Evolutionary conservation across 2,888 invertebrate genomes (phyloP).

Genomic region (Lepidonotus clava): DNA sequence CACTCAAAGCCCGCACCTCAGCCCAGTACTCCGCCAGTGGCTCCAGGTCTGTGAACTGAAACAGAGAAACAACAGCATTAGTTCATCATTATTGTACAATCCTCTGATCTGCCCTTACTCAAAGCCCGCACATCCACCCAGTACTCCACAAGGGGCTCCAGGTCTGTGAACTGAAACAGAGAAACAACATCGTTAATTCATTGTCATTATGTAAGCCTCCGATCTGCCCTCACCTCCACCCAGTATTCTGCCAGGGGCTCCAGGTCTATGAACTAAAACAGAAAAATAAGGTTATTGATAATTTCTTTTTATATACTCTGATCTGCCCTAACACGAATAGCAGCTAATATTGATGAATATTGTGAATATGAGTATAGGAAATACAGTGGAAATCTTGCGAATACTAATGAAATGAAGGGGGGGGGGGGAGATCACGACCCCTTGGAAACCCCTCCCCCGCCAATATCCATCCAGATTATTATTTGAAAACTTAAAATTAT

Average conservation of each 20-base stretch:
- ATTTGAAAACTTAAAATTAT: too few species aligned
- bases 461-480: too few species aligned
- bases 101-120: too few species aligned
- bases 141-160: conserved; percentile 6
- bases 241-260: conserved; percentile 48
- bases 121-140: conserved; percentile 18
- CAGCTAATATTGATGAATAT: too few species aligned
- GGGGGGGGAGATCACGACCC: too few species aligned
- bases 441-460: too few species aligned
- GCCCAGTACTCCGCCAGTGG: conserved; percentile 52
- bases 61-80: neutral
- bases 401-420: too few species aligned
- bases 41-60: conserved; percentile 21
- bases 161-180: neutral
- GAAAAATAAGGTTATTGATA: neutral
- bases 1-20: conserved; percentile 39
- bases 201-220: neutral
- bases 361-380: too few species aligned
- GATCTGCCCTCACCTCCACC: conserved; percentile 49
- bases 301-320: too few species aligned
- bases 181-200: too few species aligned
- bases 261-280: conserved; percentile 15
- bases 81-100: too few species aligned
- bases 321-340: neutral
- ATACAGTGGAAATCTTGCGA: too few species aligned